Evolutionary conservation across 2,113 vertebrate species (phyloP).

Genomic region (Plotosus lineatus): DNA sequence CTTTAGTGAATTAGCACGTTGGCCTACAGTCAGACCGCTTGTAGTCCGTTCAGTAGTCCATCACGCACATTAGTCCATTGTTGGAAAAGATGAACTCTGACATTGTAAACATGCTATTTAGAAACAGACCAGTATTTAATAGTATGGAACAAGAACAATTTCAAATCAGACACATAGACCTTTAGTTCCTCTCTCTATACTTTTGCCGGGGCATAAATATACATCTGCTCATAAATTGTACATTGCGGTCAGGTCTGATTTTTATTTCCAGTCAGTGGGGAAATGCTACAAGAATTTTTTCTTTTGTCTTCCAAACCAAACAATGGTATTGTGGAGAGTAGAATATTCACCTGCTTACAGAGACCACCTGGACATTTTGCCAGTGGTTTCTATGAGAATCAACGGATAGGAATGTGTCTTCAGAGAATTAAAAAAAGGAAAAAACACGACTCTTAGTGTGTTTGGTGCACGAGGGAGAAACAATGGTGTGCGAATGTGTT

Average conservation of each 20-base stretch:
- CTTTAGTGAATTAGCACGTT: background rate
- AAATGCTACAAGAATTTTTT: constrained; percentile 20
- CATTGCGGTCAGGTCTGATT: constrained; percentile 39
- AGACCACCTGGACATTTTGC: constrained; percentile 34
- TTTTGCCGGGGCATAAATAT: constrained; percentile 35
- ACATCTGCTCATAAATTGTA: constrained; percentile 54
- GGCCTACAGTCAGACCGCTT: background rate
- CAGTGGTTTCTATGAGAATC: constrained; percentile 4
- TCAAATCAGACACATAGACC: background rate
- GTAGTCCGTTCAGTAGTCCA: background rate
- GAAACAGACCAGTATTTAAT: background rate
- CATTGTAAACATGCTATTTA: background rate
- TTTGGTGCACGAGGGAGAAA: background rate
- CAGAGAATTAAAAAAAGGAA: background rate
- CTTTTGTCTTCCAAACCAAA: background rate
- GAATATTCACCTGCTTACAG: constrained; percentile 38
- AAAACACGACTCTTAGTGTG: background rate
- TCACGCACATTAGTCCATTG: background rate
- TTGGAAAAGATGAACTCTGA: background rate
- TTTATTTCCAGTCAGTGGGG: constrained; percentile 43
- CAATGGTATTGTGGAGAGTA: constrained; percentile 22
- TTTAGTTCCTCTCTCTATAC: constrained; percentile 22
- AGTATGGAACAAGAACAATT: background rate
- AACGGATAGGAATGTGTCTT: background rate
- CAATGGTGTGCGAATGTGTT: background rate